Percentiles rank a stretch among this genome's conserved stretches.
phyloP scores from a whole-genome alignment of 2,113 vertebrate species.

The Steatornis caripensis region DNA sequence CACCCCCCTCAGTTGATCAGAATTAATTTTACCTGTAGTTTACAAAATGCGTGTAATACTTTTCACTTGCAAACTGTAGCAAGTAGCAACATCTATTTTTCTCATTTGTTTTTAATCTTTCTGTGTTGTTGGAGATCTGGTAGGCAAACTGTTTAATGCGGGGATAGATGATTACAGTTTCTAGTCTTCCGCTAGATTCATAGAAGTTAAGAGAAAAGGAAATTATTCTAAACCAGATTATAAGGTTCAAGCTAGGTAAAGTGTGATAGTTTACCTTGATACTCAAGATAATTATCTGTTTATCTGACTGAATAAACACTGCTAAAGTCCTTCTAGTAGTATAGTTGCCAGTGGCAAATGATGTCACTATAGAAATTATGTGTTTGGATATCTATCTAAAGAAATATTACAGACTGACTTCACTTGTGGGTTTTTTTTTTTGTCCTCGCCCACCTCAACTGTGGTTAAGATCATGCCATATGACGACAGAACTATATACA shows the following conservation, averaged over 20 bases:
- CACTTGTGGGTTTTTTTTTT: neutral
- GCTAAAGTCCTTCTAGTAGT: neutral
- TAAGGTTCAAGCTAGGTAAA: constrained; percentile 11
- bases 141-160: neutral
- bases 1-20: neutral
- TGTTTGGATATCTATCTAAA: neutral
- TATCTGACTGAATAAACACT: neutral
- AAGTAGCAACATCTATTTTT: neutral
- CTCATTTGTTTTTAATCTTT: neutral
- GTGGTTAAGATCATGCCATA: neutral
- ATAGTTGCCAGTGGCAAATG: neutral
- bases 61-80: neutral
- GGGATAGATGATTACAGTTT: neutral
- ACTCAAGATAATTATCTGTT: neutral
- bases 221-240: neutral
- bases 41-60: neutral
- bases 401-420: neutral
- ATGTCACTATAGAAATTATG: neutral
- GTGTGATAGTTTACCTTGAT: neutral
- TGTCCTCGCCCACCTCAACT: neutral
- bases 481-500: neutral
- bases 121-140: neutral
- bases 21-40: neutral
- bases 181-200: neutral
- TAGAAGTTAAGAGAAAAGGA: neutral